Conservation (phyloP, 2,113 vertebrate species). For the Ameiurus melas region DNA sequence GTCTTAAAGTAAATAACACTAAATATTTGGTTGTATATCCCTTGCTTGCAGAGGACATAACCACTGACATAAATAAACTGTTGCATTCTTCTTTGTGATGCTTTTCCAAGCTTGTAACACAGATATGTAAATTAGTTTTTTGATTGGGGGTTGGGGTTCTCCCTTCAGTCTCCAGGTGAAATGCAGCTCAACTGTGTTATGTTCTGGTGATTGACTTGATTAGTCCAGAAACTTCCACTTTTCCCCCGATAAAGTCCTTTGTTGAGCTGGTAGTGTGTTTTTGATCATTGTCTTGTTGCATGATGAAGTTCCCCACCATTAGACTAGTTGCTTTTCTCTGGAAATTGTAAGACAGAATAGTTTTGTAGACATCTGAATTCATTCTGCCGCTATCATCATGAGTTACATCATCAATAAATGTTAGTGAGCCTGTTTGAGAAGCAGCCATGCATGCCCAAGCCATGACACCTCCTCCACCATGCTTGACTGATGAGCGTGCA, state of each 20-base stretch:
- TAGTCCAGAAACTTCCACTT: background rate
- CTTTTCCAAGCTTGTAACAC: background rate
- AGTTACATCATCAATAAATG: background rate
- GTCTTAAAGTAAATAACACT: background rate
- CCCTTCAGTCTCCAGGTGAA: background rate
- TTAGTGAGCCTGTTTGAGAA: background rate
- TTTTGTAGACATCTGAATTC: background rate
- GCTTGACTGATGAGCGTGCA: too few relatives aligned
- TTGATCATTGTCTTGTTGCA: background rate
- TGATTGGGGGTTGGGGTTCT: background rate
- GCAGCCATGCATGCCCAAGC: too few relatives aligned
- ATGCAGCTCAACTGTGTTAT: too few relatives aligned
- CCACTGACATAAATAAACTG: background rate
- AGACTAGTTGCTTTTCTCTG: background rate
- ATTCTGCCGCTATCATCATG: background rate
- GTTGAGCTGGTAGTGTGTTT: background rate
- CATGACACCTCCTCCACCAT: too few relatives aligned
- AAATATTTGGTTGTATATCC: background rate
- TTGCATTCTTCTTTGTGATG: background rate
- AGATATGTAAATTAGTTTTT: background rate
- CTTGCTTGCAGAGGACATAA: background rate
- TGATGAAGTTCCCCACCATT: background rate
- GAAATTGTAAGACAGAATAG: background rate
- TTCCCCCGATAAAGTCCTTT: too few relatives aligned
- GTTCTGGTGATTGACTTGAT: too few relatives aligned